Conservation (phyloP, 2,888 invertebrate species). For the Amphipoea lucens region DNA sequence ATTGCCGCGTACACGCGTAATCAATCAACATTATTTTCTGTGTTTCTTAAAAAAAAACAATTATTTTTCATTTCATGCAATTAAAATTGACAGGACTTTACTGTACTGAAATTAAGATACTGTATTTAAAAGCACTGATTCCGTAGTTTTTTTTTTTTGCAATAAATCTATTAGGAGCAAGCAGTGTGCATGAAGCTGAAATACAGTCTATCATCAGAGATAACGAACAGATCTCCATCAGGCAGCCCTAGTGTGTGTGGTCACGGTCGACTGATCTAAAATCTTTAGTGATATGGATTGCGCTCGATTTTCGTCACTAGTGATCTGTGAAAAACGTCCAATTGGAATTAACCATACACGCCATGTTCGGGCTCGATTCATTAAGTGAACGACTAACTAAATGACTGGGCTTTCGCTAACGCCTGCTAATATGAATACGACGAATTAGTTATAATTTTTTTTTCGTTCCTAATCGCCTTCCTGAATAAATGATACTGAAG, state of each 20-base stretch:
- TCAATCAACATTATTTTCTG: too few species aligned
- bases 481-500: neutral
- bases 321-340: neutral
- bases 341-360: slow-evolving; percentile 61
- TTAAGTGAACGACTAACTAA: slow-evolving; percentile 54
- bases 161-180: neutral
- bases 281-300: neutral
- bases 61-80: too few species aligned
- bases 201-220: too few species aligned
- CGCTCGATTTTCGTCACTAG: neutral
- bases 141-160: neutral
- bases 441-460: neutral
- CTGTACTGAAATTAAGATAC: neutral
- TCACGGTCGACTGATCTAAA: neutral
- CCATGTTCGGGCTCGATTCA: slow-evolving; percentile 59
- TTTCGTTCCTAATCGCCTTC: neutral
- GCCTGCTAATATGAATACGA: neutral
- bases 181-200: too few species aligned
- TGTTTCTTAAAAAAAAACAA: too few species aligned
- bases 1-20: too few species aligned
- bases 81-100: neutral
- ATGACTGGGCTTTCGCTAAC: slow-evolving; percentile 27
- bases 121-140: neutral
- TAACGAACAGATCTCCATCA: neutral
- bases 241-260: neutral